Evolutionary conservation across 2,113 vertebrate species (phyloP).

Genomic region (Pitta sordida): DNA sequence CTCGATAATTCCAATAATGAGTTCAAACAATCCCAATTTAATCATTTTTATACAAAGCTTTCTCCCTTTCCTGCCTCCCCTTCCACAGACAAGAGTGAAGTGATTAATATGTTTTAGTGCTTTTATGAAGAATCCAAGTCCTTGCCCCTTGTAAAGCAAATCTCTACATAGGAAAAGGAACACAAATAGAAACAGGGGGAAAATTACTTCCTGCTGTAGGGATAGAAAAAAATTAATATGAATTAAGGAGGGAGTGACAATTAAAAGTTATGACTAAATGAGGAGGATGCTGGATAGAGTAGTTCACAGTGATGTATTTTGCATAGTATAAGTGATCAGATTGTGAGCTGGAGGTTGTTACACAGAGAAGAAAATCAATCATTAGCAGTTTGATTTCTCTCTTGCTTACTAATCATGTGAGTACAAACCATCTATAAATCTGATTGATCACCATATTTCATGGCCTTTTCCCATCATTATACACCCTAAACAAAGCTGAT

Average conservation of each 20-base stretch:
- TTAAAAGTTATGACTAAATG: background rate
- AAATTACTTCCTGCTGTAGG: background rate
- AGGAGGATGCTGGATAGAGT: background rate
- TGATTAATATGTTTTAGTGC: conserved; percentile 28
- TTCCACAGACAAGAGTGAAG: conserved; percentile 18
- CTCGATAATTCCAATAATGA: conserved; percentile 38
- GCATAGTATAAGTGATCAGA: background rate
- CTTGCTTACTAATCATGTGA: background rate
- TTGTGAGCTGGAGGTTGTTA: background rate
- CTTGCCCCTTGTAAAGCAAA: background rate
- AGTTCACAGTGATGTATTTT: background rate
- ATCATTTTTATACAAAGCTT: conserved; percentile 17
- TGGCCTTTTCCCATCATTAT: background rate
- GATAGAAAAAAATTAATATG: background rate
- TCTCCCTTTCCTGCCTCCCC: background rate
- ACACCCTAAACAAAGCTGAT: background rate
- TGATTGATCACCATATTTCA: background rate
- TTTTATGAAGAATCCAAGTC: conserved; percentile 26
- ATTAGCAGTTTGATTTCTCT: background rate
- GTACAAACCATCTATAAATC: background rate
- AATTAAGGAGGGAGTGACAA: background rate
- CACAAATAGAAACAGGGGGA: background rate
- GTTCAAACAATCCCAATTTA: conserved; percentile 42
- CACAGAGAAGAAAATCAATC: background rate
- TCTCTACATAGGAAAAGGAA: background rate